Percentiles rank a stretch among this genome's conserved stretches.
Conservation (phyloP, 2,797 vertebrate genomes). For the Phoebastria nigripes region DNA sequence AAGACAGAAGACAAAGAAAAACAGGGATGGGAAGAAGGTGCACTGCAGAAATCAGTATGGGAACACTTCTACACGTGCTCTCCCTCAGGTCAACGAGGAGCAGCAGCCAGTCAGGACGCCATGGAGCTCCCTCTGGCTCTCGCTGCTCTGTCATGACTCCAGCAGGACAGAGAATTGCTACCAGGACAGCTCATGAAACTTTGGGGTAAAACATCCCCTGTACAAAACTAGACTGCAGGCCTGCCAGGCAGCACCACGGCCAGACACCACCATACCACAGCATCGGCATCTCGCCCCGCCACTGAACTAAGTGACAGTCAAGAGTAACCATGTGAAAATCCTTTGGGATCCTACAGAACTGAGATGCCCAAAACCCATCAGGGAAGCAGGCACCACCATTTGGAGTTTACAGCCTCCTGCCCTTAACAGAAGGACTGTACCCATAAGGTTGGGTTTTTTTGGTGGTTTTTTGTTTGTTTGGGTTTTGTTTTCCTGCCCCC, state of each 20-base stretch:
- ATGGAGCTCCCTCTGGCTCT: neutral
- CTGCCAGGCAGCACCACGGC: neutral
- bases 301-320: neutral
- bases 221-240: neutral
- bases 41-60: neutral
- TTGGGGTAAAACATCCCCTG: neutral
- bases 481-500: no score
- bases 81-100: neutral
- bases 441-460: no score
- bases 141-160: neutral
- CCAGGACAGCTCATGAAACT: fast-evolving
- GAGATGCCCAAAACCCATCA: neutral
- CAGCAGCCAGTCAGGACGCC: neutral
- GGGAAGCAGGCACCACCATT: neutral
- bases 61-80: neutral
- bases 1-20: neutral
- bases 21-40: neutral
- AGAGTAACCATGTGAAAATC: neutral
- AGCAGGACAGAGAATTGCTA: neutral
- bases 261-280: neutral
- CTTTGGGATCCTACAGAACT: neutral
- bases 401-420: neutral
- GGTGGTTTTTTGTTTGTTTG: neutral
- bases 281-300: fast-evolving
- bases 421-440: neutral